Conservation (phyloP, 2,797 vertebrate species). For the Peromyscus aztecus region DNA sequence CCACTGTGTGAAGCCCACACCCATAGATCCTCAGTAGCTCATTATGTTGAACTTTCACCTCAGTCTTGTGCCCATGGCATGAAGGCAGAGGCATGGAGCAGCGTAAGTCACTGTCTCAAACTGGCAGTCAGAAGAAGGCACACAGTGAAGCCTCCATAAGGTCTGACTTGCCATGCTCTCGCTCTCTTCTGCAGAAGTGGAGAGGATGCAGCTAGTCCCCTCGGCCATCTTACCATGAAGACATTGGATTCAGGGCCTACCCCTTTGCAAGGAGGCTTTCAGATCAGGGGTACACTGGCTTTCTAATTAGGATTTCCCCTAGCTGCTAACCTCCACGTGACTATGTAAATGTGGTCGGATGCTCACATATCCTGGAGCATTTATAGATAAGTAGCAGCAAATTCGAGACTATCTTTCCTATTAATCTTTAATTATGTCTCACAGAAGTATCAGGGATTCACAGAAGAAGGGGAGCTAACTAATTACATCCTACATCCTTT, state of each 20-base stretch:
- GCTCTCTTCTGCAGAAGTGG: background rate
- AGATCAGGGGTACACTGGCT: background rate
- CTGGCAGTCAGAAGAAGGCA: background rate
- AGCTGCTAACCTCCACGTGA: background rate
- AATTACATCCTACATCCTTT: slow-evolving; percentile 82
- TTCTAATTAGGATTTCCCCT: slow-evolving; percentile 32
- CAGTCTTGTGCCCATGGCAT: accelerated
- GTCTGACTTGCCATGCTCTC: background rate
- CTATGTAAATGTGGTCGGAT: slow-evolving; percentile 57
- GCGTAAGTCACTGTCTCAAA: background rate
- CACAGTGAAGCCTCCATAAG: background rate
- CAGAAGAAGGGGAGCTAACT: slow-evolving; percentile 74
- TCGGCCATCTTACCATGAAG: background rate
- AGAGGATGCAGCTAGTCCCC: background rate
- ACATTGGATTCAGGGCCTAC: background rate
- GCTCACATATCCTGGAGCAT: slow-evolving; percentile 41
- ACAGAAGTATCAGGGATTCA: slow-evolving; percentile 84
- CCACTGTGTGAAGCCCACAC: background rate
- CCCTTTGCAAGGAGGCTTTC: background rate
- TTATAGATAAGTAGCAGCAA: slow-evolving; percentile 74
- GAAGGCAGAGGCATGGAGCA: background rate
- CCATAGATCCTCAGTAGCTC: background rate
- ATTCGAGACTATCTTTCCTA: slow-evolving; percentile 84
- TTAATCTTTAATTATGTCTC: slow-evolving; percentile 86
- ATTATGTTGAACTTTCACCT: background rate